Conservation (phyloP, 2,113 vertebrate species). For the Pelodiscus sinensis region DNA sequence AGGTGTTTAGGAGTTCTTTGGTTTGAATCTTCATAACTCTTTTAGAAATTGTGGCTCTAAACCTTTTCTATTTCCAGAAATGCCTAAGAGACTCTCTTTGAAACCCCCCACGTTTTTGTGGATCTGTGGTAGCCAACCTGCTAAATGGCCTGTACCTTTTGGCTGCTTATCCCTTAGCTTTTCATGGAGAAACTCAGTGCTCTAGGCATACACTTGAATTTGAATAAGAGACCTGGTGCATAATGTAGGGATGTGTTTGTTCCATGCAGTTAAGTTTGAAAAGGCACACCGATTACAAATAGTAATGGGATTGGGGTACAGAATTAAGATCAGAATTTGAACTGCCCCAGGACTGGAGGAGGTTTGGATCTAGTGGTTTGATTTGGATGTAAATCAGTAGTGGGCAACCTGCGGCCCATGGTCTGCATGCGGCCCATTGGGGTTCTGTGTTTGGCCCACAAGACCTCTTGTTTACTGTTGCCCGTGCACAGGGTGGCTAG, state of each 20-base stretch:
- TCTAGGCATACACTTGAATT: accelerated
- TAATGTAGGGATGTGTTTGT: background rate
- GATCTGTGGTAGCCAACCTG: background rate
- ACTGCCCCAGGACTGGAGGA: background rate
- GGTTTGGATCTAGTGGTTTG: background rate
- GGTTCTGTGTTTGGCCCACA: too few species aligned
- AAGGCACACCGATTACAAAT: background rate
- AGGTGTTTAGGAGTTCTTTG: background rate
- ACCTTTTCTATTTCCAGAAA: background rate
- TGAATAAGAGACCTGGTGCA: accelerated
- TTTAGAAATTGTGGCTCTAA: background rate
- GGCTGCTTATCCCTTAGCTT: background rate
- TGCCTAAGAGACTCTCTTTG: background rate
- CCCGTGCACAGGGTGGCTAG: too few species aligned
- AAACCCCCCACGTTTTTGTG: too few species aligned
- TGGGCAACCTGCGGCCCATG: too few species aligned
- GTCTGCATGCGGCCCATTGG: too few species aligned
- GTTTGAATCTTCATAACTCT: background rate
- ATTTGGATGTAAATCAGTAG: background rate
- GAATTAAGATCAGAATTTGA: background rate
- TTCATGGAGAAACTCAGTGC: background rate
- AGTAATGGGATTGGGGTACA: background rate
- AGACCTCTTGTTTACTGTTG: too few species aligned
- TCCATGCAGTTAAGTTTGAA: accelerated
- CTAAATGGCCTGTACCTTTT: background rate